Percentiles rank a stretch among this genome's conserved stretches.
Evolutionary conservation across 2,113 vertebrate species (phyloP).

Genomic region (Condylura cristata): DNA sequence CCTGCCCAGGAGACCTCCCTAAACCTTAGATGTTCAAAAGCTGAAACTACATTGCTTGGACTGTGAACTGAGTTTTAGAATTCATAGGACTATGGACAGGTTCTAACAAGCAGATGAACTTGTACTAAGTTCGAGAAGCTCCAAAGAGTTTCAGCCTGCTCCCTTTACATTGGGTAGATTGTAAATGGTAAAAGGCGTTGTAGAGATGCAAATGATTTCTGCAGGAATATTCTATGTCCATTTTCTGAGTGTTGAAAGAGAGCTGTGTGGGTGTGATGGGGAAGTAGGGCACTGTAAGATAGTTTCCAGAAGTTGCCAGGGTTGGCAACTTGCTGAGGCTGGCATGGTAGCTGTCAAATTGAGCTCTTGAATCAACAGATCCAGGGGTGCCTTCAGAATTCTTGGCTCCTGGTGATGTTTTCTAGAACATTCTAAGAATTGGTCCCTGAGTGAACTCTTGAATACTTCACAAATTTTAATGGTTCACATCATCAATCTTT

Average conservation of each 20-base stretch:
- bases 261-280: background rate
- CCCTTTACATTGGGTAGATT: background rate
- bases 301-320: background rate
- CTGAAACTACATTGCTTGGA: background rate
- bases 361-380: background rate
- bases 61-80: too few relatives aligned
- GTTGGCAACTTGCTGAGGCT: background rate
- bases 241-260: background rate
- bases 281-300: background rate
- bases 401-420: background rate
- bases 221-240: background rate
- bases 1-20: background rate
- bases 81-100: background rate
- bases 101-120: background rate
- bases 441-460: background rate
- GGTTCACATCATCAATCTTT: background rate
- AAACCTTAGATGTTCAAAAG: background rate
- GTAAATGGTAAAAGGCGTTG: background rate
- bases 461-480: background rate
- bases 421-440: background rate
- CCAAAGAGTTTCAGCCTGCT: background rate
- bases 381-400: background rate
- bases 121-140: background rate
- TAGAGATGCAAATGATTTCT: background rate
- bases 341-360: background rate